Conservation (phyloP, 2,797 vertebrate genomes). For the Pseudomugil tenellus region DNA sequence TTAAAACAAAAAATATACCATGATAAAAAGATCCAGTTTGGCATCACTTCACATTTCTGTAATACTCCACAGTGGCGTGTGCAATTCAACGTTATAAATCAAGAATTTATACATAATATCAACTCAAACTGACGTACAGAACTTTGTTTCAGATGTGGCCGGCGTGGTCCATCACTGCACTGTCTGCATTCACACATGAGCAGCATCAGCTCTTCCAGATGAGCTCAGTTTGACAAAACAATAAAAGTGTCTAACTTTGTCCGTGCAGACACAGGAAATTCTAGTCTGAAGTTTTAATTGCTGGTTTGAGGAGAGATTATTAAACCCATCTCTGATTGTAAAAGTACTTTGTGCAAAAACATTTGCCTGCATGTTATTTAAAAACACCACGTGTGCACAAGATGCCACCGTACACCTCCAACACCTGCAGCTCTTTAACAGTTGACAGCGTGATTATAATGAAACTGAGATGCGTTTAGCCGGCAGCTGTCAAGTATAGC, state of each 20-base stretch:
- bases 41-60: neutral
- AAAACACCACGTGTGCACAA: constrained; percentile 23
- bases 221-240: constrained; percentile 42
- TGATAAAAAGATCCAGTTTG: neutral
- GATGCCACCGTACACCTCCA: constrained; percentile 10
- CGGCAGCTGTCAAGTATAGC: no score
- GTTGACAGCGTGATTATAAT: neutral
- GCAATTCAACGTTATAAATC: no score
- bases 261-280: constrained; percentile 64
- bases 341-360: constrained; percentile 39
- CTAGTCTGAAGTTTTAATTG: constrained; percentile 55
- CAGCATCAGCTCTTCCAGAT: constrained; percentile 56
- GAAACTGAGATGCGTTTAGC: neutral
- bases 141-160: no score
- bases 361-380: constrained; percentile 10
- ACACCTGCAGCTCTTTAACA: neutral
- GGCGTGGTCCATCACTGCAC: neutral
- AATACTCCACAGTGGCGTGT: no score
- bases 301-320: constrained; percentile 57
- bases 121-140: neutral
- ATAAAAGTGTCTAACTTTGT: constrained; percentile 53
- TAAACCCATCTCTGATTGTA: constrained; percentile 57
- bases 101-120: neutral
- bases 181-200: constrained; percentile 49
- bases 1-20: neutral